phyloP scores from a whole-genome alignment of 2,888 invertebrate species.

The Drosophila siamana region DNA sequence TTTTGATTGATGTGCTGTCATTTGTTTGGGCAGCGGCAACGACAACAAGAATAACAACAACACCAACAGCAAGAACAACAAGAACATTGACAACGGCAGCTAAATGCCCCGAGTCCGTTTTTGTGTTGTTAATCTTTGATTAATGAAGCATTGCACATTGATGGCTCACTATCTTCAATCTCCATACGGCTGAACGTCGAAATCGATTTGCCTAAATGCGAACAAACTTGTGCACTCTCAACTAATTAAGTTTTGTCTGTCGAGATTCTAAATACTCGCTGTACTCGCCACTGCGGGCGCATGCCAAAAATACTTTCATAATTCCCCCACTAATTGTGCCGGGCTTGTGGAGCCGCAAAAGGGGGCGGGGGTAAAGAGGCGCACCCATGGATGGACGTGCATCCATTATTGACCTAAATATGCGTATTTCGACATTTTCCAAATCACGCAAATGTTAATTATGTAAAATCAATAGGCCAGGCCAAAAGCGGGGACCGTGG shows the following conservation, averaged over 20 bases:
- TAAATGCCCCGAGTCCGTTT: slow-evolving; percentile 28
- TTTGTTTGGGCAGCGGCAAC: slow-evolving; percentile 37
- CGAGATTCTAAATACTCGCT: background rate
- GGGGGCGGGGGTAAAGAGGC: background rate
- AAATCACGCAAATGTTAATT: slow-evolving; percentile 60
- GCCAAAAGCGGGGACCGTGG: background rate
- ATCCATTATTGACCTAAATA: slow-evolving; percentile 30
- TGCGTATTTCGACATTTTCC: slow-evolving; percentile 34
- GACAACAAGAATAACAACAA: too few species aligned
- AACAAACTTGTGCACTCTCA: background rate
- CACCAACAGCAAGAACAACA: background rate
- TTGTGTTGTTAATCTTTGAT: slow-evolving; percentile 46
- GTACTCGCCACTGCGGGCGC: background rate
- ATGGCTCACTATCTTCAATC: slow-evolving; percentile 8
- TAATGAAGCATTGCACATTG: slow-evolving; percentile 48
- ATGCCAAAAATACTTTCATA: slow-evolving; percentile 3
- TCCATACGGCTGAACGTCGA: background rate
- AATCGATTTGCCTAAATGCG: slow-evolving; percentile 2
- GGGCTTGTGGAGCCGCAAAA: too few species aligned
- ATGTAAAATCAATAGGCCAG: slow-evolving; percentile 68
- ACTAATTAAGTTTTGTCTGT: background rate
- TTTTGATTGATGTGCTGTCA: slow-evolving; percentile 68
- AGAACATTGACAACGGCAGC: slow-evolving; percentile 1
- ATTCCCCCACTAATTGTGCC: slow-evolving; percentile 14
- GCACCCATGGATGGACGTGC: background rate